phyloP scores from a whole-genome alignment of 2,113 vertebrate species.

The Seriola rivoliana region DNA sequence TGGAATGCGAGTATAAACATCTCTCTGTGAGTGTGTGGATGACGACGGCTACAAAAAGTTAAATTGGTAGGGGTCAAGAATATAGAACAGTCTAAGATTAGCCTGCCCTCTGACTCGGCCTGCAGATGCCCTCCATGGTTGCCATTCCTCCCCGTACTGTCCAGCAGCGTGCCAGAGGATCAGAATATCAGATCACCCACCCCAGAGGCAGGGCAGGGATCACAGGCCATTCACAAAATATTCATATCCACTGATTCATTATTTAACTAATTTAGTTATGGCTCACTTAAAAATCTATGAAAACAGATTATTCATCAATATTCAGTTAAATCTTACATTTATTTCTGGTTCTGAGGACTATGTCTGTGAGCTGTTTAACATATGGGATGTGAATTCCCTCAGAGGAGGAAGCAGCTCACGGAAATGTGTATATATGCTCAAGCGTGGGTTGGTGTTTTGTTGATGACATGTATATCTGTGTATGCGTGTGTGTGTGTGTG shows the following conservation, averaged over 20 bases:
- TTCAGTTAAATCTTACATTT: slow-evolving; percentile 6
- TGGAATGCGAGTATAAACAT: slow-evolving; percentile 71
- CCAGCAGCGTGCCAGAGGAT: slow-evolving; percentile 60
- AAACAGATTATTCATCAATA: slow-evolving; percentile 26
- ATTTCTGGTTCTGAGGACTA: slow-evolving; percentile 5
- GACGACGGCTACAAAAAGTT: slow-evolving; percentile 47
- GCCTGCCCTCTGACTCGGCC: slow-evolving; percentile 66
- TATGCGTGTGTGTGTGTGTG: slow-evolving; percentile 49
- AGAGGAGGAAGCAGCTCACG: slow-evolving; percentile 63
- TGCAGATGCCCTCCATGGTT: slow-evolving; percentile 73
- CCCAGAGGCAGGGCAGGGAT: slow-evolving; percentile 34
- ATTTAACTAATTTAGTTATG: slow-evolving; percentile 1
- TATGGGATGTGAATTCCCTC: slow-evolving; percentile 68
- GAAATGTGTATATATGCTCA: slow-evolving; percentile 55
- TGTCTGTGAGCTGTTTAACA: slow-evolving; percentile 67
- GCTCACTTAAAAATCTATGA: background rate
- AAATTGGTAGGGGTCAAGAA: slow-evolving; percentile 55
- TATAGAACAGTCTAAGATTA: slow-evolving; percentile 81
- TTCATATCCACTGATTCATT: background rate
- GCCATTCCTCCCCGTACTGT: slow-evolving; percentile 68
- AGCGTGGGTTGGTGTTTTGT: slow-evolving; percentile 68
- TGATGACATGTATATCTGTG: slow-evolving; percentile 46
- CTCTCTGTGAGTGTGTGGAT: slow-evolving; percentile 39
- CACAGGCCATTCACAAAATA: slow-evolving; percentile 53
- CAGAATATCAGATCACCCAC: slow-evolving; percentile 36